Evolutionary conservation across 2,888 invertebrate species (phyloP).

Genomic region (Deroplatys truncata): DNA sequence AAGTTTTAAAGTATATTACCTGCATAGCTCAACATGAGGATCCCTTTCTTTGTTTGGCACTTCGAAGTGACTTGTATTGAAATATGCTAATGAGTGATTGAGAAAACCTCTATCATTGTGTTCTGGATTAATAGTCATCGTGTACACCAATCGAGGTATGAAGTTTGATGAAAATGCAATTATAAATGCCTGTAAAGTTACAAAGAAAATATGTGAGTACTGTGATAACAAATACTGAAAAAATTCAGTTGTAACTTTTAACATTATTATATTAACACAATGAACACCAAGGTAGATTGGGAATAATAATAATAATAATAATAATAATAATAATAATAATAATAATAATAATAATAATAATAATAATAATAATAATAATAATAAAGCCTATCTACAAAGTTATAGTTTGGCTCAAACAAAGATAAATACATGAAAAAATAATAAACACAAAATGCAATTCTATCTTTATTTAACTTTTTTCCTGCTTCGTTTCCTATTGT

Average conservation of each 20-base stretch:
- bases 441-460: too few relatives aligned
- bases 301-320: too few relatives aligned
- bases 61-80: slow-evolving; percentile 59
- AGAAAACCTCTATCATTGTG: slow-evolving; percentile 59
- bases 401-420: too few relatives aligned
- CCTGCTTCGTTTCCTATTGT: too few relatives aligned
- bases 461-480: too few relatives aligned
- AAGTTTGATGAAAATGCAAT: slow-evolving; percentile 83
- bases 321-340: too few relatives aligned
- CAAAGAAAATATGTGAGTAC: too few relatives aligned
- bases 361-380: too few relatives aligned
- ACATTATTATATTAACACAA: not conserved
- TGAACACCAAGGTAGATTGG: too few relatives aligned
- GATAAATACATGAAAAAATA: too few relatives aligned
- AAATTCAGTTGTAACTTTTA: not conserved
- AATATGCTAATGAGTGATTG: slow-evolving; percentile 63
- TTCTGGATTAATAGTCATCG: slow-evolving; percentile 48
- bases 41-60: not conserved
- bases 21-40: slow-evolving; percentile 24
- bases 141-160: slow-evolving; percentile 72
- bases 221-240: not conserved
- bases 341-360: too few relatives aligned
- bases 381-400: too few relatives aligned
- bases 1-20: slow-evolving; percentile 24
- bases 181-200: slow-evolving; percentile 60